Evolutionary conservation across 2,797 vertebrate genomes (phyloP).

Genomic region (Squalus acanthias): DNA sequence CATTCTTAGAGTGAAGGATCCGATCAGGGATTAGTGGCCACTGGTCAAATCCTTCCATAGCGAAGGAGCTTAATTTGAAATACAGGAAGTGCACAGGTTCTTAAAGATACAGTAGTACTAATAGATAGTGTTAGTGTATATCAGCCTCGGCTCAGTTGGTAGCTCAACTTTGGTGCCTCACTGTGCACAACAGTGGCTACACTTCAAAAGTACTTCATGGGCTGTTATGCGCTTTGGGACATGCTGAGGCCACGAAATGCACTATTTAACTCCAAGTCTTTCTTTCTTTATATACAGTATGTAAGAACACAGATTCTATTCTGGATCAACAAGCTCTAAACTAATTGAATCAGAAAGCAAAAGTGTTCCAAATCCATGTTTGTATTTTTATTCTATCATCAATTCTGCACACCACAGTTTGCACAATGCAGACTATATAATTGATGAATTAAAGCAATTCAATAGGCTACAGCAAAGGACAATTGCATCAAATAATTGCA

Average conservation of each 20-base stretch:
- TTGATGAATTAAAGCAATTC: neutral
- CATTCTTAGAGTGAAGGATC: neutral
- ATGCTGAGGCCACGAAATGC: neutral
- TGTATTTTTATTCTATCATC: neutral
- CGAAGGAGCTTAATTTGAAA: constrained; percentile 18
- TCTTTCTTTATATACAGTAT: neutral
- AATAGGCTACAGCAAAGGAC: neutral
- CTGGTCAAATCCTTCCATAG: neutral
- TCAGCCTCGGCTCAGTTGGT: neutral
- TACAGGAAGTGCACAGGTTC: neutral
- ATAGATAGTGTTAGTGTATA: neutral
- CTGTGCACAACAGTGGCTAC: neutral
- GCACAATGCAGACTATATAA: neutral
- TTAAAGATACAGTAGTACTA: neutral
- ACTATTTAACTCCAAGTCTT: neutral
- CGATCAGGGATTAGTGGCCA: neutral
- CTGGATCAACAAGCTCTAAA: too few relatives aligned
- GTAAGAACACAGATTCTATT: neutral
- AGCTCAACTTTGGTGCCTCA: neutral
- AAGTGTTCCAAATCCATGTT: neutral
- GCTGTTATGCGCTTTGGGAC: neutral
- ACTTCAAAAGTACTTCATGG: neutral
- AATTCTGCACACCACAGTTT: neutral
- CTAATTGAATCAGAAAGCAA: neutral
- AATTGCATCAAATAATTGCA: constrained; percentile 11